Evolutionary conservation across 2,888 invertebrate species (phyloP).

Genomic region (Oscheius sp.): DNA sequence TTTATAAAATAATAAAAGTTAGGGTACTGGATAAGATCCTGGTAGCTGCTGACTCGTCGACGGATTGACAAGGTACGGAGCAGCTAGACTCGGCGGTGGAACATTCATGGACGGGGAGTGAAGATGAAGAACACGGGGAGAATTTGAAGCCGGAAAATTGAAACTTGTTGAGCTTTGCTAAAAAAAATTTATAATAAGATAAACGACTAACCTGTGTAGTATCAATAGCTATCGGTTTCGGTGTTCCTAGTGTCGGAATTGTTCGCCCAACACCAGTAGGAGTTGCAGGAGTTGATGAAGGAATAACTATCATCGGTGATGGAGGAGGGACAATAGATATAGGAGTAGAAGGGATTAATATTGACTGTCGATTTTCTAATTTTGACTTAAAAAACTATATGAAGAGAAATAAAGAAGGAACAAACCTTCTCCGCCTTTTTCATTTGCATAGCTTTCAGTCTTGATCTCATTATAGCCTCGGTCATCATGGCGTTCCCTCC

Average conservation of each 20-base stretch:
- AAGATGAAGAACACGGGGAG: neutral
- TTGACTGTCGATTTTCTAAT: neutral
- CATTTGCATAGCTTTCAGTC: constrained; percentile 20
- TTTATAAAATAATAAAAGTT: neutral
- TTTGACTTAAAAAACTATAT: neutral
- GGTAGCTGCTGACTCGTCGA: neutral
- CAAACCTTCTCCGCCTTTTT: constrained; percentile 15
- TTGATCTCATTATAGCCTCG: constrained; percentile 27
- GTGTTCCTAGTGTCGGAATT: constrained; percentile 4
- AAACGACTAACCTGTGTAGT: neutral
- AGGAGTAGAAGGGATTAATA: neutral
- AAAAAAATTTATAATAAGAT: neutral
- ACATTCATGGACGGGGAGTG: neutral
- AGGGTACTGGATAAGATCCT: neutral
- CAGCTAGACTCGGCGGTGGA: neutral
- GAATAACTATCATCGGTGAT: neutral
- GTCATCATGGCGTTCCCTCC: constrained; percentile 21
- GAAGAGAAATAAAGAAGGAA: neutral
- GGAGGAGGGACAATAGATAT: neutral
- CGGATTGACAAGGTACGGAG: neutral
- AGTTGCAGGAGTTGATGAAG: neutral
- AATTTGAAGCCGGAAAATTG: neutral
- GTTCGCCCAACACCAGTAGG: too few species aligned
- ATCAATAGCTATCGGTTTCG: neutral
- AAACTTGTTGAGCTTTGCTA: neutral